Conservation (phyloP, 2,888 invertebrate species). For the Hirtodrosophila alboralis region DNA sequence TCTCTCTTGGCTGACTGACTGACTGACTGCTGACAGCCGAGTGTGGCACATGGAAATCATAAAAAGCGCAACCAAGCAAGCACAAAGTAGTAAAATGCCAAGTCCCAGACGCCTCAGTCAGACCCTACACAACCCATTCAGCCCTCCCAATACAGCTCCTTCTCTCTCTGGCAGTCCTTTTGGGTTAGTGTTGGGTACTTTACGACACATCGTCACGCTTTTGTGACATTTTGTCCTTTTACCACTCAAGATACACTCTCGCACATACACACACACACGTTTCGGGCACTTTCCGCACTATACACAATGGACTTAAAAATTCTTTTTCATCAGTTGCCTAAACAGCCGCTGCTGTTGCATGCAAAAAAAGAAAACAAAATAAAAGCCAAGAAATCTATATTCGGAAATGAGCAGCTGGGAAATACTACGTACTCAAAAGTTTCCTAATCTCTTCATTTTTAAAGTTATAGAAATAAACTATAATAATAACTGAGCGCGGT, state of each 20-base stretch:
- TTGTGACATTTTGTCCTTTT: constrained; percentile 80
- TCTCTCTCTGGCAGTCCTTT: constrained; percentile 31
- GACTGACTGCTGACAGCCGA: constrained; percentile 64
- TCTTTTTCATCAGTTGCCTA: constrained; percentile 67
- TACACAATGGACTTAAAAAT: constrained; percentile 74
- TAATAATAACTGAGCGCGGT: too few relatives aligned
- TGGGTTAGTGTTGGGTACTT: constrained; percentile 68
- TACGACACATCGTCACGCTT: constrained; percentile 82
- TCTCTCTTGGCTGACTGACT: constrained; percentile 48
- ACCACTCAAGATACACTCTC: constrained; percentile 52
- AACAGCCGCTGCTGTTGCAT: constrained; percentile 40
- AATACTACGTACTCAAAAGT: not conserved
- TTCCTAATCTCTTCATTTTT: too few relatives aligned
- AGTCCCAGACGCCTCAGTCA: constrained; percentile 40
- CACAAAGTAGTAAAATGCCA: constrained; percentile 52
- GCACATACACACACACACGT: constrained; percentile 25
- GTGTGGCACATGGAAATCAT: constrained; percentile 61
- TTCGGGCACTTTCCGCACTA: constrained; percentile 53
- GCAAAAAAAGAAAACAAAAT: constrained; percentile 22
- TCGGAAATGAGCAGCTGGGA: not conserved
- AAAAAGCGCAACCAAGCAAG: constrained; percentile 54
- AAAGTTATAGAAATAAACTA: too few relatives aligned
- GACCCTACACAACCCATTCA: constrained; percentile 29
- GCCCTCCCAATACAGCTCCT: not conserved
- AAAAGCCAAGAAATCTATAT: not conserved